Evolutionary conservation across 2,113 vertebrate species (phyloP), one percentile per base, ranked within the genome.

Genomic region (Istiophorus platypterus): DNA sequence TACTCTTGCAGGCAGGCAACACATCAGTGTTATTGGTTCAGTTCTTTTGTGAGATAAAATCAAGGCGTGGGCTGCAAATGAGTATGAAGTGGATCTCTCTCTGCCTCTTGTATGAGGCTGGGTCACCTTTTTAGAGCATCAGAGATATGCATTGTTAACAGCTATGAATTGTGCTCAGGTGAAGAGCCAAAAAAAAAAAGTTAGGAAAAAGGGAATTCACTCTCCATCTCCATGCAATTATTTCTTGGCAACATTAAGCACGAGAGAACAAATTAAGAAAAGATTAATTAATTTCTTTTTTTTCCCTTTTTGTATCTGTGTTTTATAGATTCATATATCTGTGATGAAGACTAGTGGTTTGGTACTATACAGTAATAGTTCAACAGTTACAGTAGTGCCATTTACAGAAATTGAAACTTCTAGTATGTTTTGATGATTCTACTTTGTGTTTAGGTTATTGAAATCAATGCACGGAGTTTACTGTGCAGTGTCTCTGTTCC

Each of bases 1-100:
- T 61, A 54, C 51, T 62, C 52, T 64, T 63, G 5, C 65, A 58
- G 15, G 4, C 59, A 45, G 34, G 57, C 72, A 66, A 47, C 52
- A 14, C 26, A 47, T 5, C 5, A 66, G 47, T 3, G 34, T 20
- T 47, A 47, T 17, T 37, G 82, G 59, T 9, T 49, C 56, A n/a
- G 17, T 42, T 45, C 26, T 34, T 54, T 24, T 37, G 52, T 27
- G 37, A 29, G 56, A 62, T 68, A 45, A 14, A 1, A 39, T 64
- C 54, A 31, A 59, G 34, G 11, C 27, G 64, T 47, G 22, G 51
- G 22, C 42, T 68, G 64, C 14, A 27, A 47, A 76, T 58, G 39
- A 76, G 39, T 0, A 15, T 15, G 10, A 61, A 51, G n/a, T 61
- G 42, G 56, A 51, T 69, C 29, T 57, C 7, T 8, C 42, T n/a